phyloP scores from a whole-genome alignment of 2,113 vertebrate species.

The Lophius piscatorius region DNA sequence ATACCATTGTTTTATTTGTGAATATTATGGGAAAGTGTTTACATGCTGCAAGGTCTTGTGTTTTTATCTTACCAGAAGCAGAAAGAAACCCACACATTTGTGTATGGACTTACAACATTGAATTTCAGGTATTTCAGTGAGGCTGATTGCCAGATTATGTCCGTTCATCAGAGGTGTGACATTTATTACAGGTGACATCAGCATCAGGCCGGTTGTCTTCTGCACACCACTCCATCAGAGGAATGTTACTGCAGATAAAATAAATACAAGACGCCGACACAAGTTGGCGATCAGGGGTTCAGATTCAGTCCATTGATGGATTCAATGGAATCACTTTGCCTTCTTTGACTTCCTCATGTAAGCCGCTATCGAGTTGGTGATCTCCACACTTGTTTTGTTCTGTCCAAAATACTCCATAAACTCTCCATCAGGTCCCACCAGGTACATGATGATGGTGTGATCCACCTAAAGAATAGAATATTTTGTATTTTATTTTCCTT shows the following conservation, averaged over 20 bases:
- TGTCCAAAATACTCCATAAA: conserved; percentile 96
- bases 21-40: too few species aligned
- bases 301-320: background rate
- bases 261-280: background rate
- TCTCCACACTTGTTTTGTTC: conserved; percentile 89
- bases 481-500: too few species aligned
- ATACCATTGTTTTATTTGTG: too few species aligned
- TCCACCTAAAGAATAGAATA: conserved; percentile 93
- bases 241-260: background rate
- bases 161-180: too few species aligned
- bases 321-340: conserved; percentile 45
- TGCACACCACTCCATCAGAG: background rate
- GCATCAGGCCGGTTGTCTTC: too few species aligned
- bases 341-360: conserved; percentile 87
- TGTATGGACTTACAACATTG: too few species aligned
- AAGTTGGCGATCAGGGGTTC: background rate
- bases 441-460: conserved; percentile 99
- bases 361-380: conserved; percentile 83
- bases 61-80: too few species aligned
- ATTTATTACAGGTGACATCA: too few species aligned
- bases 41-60: too few species aligned
- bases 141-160: too few species aligned
- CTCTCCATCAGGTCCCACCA: conserved; percentile 89
- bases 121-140: too few species aligned
- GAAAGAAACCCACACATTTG: too few species aligned